Percentiles rank a stretch among this genome's conserved stretches.
These are phyloP conservation scores for Austrolebias charrua DNA, from an alignment of 2,797 vertebrate species.

Conservation along the genomic window DNA sequence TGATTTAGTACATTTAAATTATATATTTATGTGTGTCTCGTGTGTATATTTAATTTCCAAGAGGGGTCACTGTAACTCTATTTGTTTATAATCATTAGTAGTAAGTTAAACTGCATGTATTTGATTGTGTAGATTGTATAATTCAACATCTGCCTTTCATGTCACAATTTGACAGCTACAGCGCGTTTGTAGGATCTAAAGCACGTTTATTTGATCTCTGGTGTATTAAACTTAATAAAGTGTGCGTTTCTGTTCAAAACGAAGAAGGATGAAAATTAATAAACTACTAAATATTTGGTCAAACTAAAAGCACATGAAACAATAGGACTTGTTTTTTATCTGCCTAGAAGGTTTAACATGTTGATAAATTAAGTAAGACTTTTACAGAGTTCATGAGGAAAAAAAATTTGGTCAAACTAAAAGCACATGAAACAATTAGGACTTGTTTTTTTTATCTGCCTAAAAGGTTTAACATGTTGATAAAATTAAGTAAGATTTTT, in stretches of 20 bases:
- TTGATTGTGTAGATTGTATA: background rate
- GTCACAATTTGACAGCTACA: background rate
- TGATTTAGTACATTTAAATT: background rate
- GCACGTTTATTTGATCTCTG: background rate
- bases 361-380: too few relatives aligned
- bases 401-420: background rate
- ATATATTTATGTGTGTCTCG: background rate
- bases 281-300: background rate
- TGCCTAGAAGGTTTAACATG: too few relatives aligned
- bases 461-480: too few relatives aligned
- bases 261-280: background rate
- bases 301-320: background rate
- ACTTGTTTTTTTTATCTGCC: too few relatives aligned
- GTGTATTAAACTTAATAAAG: background rate
- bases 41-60: slow-evolving; percentile 51
- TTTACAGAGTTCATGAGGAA: too few relatives aligned
- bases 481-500: too few relatives aligned
- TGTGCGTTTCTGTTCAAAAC: background rate
- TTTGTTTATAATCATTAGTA: background rate
- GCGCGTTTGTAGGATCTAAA: background rate
- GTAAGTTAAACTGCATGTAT: background rate
- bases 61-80: slow-evolving; percentile 65
- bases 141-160: background rate
- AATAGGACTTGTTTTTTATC: too few relatives aligned
- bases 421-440: too few relatives aligned